Conservation (phyloP, 1,140 invertebrate species). For the Dreissena polymorpha region DNA sequence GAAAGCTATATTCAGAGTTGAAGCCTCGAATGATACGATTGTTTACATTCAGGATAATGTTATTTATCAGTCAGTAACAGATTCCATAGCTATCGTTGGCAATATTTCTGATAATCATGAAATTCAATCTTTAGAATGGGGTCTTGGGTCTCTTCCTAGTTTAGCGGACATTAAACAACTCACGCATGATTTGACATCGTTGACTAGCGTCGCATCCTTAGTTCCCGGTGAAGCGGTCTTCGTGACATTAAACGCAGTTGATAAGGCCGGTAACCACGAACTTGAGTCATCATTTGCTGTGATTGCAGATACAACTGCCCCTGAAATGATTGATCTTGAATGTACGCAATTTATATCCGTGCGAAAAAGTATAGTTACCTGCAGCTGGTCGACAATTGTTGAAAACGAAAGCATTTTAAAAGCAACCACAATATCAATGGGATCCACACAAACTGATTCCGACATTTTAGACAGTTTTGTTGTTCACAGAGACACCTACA, state of each 20-base stretch:
- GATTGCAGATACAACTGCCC: constrained; percentile 1
- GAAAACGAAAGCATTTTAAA: constrained; percentile 19
- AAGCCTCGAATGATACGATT: constrained; percentile 13
- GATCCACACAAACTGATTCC: neutral
- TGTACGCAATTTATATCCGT: constrained; percentile 6
- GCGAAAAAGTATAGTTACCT: neutral
- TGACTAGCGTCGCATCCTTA: neutral
- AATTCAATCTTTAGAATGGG: neutral
- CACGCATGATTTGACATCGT: neutral
- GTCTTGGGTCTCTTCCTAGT: constrained; percentile 3
- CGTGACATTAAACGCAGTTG: neutral
- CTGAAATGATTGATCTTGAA: neutral
- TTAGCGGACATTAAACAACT: neutral
- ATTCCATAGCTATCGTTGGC: neutral
- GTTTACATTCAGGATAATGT: neutral
- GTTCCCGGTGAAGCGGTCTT: constrained; percentile 6
- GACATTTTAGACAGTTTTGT: constrained; percentile 2
- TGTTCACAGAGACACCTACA: neutral
- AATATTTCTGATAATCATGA: neutral
- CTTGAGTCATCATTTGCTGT: neutral
- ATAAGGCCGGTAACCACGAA: neutral
- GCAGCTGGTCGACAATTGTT: constrained; percentile 6
- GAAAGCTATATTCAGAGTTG: constrained; percentile 15
- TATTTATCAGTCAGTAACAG: constrained; percentile 4
- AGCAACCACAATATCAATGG: neutral